phyloP scores from a whole-genome alignment of 1,140 invertebrate genomes.

The Cataglyphis hispanica region DNA sequence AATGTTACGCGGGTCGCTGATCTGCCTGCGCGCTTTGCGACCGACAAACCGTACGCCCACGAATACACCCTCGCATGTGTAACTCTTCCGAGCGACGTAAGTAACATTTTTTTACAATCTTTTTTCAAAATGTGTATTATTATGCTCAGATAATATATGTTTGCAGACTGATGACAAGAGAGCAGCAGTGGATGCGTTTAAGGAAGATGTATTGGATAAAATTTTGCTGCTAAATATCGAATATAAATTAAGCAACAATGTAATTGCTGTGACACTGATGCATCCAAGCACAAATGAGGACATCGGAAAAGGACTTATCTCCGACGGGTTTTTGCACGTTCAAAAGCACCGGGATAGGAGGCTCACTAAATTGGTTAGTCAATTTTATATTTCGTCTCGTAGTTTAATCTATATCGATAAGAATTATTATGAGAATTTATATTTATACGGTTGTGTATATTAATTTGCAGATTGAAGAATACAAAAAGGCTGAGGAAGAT shows the following conservation, averaged over 20 bases:
- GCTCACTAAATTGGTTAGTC: conserved; percentile 91
- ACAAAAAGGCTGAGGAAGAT: conserved; percentile 93
- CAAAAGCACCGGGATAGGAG: conserved; percentile 93
- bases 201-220: conserved; percentile 89
- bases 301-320: conserved; percentile 93
- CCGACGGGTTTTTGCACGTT: conserved; percentile 94
- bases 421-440: neutral
- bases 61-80: conserved; percentile 95
- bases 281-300: conserved; percentile 92
- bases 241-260: conserved; percentile 87
- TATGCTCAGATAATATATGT: conserved; percentile 24
- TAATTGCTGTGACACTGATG: conserved; percentile 91
- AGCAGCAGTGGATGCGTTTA: conserved; percentile 91
- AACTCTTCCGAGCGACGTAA: conserved; percentile 93
- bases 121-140: neutral
- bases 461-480: conserved; percentile 90
- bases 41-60: conserved; percentile 93
- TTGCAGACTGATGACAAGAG: conserved; percentile 91
- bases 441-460: conserved; percentile 1
- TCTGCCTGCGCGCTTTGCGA: conserved; percentile 92
- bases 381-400: neutral
- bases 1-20: conserved; percentile 89
- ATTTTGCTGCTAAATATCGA: conserved; percentile 92
- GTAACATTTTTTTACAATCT: conserved; percentile 69
- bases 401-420: neutral